Conservation (phyloP, 2,113 vertebrate species). For the Drymodes brunneopygia region DNA sequence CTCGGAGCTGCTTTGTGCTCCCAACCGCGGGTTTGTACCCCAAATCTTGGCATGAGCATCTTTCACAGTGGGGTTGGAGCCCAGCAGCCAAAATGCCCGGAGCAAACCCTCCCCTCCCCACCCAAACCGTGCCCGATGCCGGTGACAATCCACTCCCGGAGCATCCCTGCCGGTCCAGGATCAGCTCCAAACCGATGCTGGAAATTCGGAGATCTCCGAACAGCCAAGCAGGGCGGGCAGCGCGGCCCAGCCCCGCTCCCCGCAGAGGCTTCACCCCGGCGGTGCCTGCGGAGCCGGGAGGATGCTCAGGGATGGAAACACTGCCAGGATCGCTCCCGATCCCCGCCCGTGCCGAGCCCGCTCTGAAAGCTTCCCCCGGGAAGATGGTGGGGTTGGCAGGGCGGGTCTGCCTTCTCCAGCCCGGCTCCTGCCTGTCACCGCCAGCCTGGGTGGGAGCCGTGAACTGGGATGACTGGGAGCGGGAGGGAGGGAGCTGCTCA, state of each 20-base stretch:
- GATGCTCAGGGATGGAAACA: neutral
- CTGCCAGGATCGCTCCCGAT: neutral
- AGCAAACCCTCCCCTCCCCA: neutral
- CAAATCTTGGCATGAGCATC: accelerated
- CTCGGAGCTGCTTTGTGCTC: accelerated
- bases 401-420: neutral
- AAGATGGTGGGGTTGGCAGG: neutral
- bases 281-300: accelerated
- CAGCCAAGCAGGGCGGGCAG: neutral
- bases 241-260: neutral
- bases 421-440: accelerated
- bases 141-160: accelerated
- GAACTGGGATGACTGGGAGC: neutral
- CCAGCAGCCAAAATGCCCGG: neutral
- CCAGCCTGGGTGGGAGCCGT: neutral
- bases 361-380: neutral
- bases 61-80: accelerated
- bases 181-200: accelerated
- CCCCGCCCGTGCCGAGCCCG: accelerated
- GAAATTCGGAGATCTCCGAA: neutral
- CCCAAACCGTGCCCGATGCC: neutral
- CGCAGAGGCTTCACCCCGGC: neutral
- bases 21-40: accelerated
- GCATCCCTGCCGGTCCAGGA: accelerated
- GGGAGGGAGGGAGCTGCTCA: neutral